Evolutionary conservation across 2,888 invertebrate species (phyloP).

Genomic region (Coelogynopora nodosa): DNA sequence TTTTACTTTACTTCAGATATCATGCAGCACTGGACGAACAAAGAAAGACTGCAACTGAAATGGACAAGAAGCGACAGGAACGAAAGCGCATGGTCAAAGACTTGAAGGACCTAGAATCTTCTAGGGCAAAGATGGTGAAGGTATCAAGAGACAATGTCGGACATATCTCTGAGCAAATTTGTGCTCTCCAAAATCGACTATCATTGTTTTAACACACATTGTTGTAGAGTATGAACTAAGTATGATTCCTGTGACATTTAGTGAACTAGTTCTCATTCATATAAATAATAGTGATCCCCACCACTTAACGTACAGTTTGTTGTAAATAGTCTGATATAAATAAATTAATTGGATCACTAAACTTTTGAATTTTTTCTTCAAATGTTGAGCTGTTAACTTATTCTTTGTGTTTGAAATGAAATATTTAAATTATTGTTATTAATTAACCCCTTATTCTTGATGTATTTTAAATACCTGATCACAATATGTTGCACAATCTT

Average conservation of each 20-base stretch:
- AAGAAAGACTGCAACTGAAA: slow-evolving; percentile 2
- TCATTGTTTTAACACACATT: not conserved
- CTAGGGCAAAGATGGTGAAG: slow-evolving; percentile 9
- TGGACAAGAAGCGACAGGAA: not conserved
- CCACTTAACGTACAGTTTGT: too few relatives aligned
- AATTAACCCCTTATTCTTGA: not conserved
- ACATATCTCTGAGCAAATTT: slow-evolving; percentile 11
- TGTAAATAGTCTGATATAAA: not conserved
- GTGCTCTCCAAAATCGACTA: not conserved
- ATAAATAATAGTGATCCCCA: too few relatives aligned
- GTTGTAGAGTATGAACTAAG: too few relatives aligned
- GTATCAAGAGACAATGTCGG: not conserved
- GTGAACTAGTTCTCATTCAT: too few relatives aligned
- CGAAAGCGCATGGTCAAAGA: not conserved
- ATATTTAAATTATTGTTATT: too few relatives aligned
- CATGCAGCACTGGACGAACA: not conserved
- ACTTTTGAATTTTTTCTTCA: too few relatives aligned
- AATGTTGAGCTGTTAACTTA: too few relatives aligned
- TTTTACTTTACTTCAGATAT: not conserved
- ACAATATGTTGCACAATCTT: not conserved
- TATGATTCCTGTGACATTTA: too few relatives aligned
- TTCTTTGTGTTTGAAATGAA: too few relatives aligned
- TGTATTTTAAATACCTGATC: not conserved
- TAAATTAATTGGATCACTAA: too few relatives aligned
- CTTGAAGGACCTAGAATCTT: not conserved